Base-by-base conservation (phyloP, 2,888 invertebrate species). In the Himalopsyche japonica region DNA sequence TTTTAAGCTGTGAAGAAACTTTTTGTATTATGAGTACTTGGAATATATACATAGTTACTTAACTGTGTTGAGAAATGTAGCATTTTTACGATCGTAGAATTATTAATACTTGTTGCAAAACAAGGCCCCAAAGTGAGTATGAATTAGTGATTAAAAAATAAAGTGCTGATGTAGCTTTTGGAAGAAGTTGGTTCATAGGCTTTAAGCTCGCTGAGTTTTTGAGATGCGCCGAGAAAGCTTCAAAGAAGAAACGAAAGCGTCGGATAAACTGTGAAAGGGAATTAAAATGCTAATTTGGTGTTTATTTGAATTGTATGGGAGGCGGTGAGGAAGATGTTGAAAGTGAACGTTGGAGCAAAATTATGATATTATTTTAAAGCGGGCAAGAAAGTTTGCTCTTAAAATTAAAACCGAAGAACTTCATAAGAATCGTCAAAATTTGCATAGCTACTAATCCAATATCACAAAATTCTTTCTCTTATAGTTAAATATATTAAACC, bases 231-330 rank as follows among this genome's bases (percentile, higher is more conserved):
- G 47, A 32, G 43, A 79, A 15, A 27, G 24, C 77, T 32, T 34
- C 48, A 47, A 27, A 37, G 27, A 20, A 7, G 77, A 43, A 27
- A 82, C 49, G 64, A 64, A 79, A 24, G 37, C 37, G 48, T 30
- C 81, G 76, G 24, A n/a, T 32, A 24, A 79, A 37, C 57, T 34
- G 79, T 64, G 64, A 79, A 79, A 82, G 57, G 76, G 82, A 82
- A 82, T 82, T 82, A 82, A 82, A 82, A 82, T 82, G 82, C 82
- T 82, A 82, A 82, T 82, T 82, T 79, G 37, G 82, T 82, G 82
- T 82, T 82, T 82, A 82, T 82, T 82, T 57, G 82, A 79, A 82
- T 78, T 82, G 82, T 24, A n/a, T 57, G 57, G 57, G n/a, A 24
- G n/a, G 20, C 20, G 57, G n/a, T 20, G 20, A 57, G 57, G 57